phyloP scores from a whole-genome alignment of 2,797 vertebrate genomes.

The Philypnodon macrostomus region DNA sequence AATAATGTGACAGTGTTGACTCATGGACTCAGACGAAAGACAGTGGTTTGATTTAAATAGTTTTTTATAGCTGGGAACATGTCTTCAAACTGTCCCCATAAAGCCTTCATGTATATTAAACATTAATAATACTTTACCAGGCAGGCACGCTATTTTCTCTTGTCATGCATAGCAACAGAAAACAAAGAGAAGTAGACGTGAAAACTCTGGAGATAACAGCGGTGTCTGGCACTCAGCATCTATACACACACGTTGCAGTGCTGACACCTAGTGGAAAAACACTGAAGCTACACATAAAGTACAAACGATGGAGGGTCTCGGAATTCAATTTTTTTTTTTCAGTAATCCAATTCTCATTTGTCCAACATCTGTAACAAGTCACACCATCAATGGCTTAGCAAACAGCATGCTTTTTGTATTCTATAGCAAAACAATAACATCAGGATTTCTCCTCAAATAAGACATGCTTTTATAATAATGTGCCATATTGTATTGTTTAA shows the following conservation, averaged over 20 bases:
- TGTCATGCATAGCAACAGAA: background rate
- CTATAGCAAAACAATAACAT: too few relatives aligned
- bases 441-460: too few relatives aligned
- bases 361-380: too few relatives aligned
- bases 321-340: too few relatives aligned
- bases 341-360: too few relatives aligned
- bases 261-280: background rate
- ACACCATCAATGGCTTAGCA: too few relatives aligned
- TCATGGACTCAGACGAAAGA: background rate
- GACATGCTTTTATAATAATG: too few relatives aligned
- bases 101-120: background rate
- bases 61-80: constrained; percentile 6
- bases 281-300: background rate
- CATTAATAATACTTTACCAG: background rate
- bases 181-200: background rate
- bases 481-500: too few relatives aligned
- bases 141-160: background rate
- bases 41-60: background rate
- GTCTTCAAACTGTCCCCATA: background rate
- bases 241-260: background rate
- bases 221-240: too few relatives aligned
- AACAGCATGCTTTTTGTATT: too few relatives aligned
- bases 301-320: too few relatives aligned
- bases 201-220: too few relatives aligned
- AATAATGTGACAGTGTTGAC: constrained; percentile 4